Conservation (phyloP, 2,888 invertebrate species). For the Baronia brevicornis region DNA sequence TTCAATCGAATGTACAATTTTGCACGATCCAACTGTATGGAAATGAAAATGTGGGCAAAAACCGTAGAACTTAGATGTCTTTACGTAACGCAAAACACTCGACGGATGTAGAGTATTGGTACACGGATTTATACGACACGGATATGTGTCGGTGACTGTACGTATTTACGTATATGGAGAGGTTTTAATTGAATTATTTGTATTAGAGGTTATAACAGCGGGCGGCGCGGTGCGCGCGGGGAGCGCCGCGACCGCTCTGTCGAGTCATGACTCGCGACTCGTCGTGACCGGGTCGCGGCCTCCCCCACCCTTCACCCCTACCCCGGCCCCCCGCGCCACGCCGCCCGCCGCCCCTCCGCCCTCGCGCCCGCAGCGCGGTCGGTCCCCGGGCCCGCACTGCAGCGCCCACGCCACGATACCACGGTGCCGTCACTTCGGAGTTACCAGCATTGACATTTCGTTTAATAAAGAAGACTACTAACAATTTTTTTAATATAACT, state of each 20-base stretch:
- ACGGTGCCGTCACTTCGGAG: slow-evolving; percentile 66
- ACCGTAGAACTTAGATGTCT: slow-evolving; percentile 7
- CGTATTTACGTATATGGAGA: slow-evolving; percentile 8
- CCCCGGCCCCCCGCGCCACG: slow-evolving; percentile 18
- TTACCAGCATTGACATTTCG: too few relatives aligned
- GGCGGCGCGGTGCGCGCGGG: slow-evolving; percentile 60
- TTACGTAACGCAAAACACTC: slow-evolving; percentile 13
- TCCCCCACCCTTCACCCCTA: slow-evolving; percentile 26
- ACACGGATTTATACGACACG: not conserved
- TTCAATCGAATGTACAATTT: slow-evolving; percentile 15
- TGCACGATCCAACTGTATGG: slow-evolving; percentile 13
- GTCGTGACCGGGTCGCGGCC: slow-evolving; percentile 64
- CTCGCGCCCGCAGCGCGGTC: slow-evolving; percentile 19
- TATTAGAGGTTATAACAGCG: slow-evolving; percentile 17
- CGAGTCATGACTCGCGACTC: slow-evolving; percentile 30
- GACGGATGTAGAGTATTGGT: not conserved
- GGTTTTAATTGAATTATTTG: slow-evolving; percentile 11
- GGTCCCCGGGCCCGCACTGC: slow-evolving; percentile 55
- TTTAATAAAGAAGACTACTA: too few relatives aligned
- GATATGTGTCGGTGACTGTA: not conserved
- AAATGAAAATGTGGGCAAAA: slow-evolving; percentile 7
- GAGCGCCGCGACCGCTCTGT: slow-evolving; percentile 69
- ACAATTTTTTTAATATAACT: too few relatives aligned
- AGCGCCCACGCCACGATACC: slow-evolving; percentile 35
- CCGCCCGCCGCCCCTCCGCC: slow-evolving; percentile 16